A percentile compares a stretch with the other conserved stretches of the same genome.
Evolutionary conservation across 2,888 invertebrate genomes (phyloP).

Genomic region (Sabatieria punctata): DNA sequence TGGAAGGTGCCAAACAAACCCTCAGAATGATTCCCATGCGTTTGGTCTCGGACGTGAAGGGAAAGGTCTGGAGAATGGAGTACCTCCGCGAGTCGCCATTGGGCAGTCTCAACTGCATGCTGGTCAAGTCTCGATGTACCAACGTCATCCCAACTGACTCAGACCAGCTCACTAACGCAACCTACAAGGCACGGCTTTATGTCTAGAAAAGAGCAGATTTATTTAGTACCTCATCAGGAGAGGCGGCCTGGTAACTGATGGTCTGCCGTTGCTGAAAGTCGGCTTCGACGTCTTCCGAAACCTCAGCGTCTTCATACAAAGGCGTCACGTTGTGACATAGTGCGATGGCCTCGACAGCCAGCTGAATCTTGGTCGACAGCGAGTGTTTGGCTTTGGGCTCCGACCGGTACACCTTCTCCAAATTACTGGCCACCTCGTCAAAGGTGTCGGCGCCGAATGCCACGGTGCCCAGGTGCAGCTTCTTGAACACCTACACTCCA

Average conservation of each 20-base stretch:
- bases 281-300: slow-evolving; percentile 41
- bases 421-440: slow-evolving; percentile 44
- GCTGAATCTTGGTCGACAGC: slow-evolving; percentile 27
- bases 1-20: slow-evolving; percentile 29
- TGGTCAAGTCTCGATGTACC: slow-evolving; percentile 42
- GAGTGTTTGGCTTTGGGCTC: slow-evolving; percentile 11
- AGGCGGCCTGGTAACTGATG: slow-evolving; percentile 50
- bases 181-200: too few species aligned
- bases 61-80: slow-evolving; percentile 49
- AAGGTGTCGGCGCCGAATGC: slow-evolving; percentile 71
- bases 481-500: slow-evolving; percentile 71
- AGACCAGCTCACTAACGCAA: slow-evolving; percentile 42
- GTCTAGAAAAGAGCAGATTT: too few species aligned
- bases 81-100: slow-evolving; percentile 41
- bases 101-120: slow-evolving; percentile 41
- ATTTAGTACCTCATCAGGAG: slow-evolving; percentile 53
- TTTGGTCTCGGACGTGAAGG: slow-evolving; percentile 57
- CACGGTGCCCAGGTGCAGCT: slow-evolving; percentile 79
- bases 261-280: slow-evolving; percentile 40
- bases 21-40: slow-evolving; percentile 57
- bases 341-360: slow-evolving; percentile 79
- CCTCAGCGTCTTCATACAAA: slow-evolving; percentile 50
- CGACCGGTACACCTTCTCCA: not conserved
- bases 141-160: slow-evolving; percentile 50
- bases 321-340: slow-evolving; percentile 98